Conservation (phyloP, 2,113 vertebrate species). For the Pitta sordida region DNA sequence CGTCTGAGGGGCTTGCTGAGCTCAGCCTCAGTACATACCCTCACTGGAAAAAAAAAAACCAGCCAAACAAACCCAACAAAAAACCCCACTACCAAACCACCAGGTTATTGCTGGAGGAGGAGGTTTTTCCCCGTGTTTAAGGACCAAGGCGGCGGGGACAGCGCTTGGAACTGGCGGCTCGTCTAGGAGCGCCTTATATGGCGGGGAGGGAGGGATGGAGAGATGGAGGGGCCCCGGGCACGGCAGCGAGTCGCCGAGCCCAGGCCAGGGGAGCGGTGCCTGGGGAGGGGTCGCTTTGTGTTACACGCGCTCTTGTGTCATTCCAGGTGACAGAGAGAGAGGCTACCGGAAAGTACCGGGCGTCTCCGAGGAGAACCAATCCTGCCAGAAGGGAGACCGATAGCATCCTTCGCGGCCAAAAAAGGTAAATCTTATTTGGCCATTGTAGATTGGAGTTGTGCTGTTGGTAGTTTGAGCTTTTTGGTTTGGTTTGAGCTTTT, state of each 20-base stretch:
- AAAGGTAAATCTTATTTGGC: not conserved
- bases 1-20: not conserved
- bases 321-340: not conserved
- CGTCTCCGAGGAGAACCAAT: not conserved
- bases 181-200: not conserved
- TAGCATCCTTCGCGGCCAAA: not conserved
- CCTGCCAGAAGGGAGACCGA: not conserved
- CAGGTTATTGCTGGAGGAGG: not conserved
- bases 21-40: not conserved
- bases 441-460: accelerated
- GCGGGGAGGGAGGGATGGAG: not conserved
- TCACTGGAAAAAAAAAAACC: not conserved
- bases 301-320: not conserved
- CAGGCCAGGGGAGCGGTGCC: not conserved
- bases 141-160: not conserved
- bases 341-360: not conserved
- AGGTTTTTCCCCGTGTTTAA: not conserved
- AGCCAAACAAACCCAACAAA: accelerated
- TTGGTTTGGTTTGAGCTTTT: not conserved
- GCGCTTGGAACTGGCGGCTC: not conserved
- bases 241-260: not conserved
- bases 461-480: no score
- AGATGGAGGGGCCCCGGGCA: not conserved
- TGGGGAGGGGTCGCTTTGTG: not conserved
- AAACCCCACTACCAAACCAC: not conserved